Conservation (phyloP, 2,888 invertebrate genomes). For the Drosophila stalkeri region DNA sequence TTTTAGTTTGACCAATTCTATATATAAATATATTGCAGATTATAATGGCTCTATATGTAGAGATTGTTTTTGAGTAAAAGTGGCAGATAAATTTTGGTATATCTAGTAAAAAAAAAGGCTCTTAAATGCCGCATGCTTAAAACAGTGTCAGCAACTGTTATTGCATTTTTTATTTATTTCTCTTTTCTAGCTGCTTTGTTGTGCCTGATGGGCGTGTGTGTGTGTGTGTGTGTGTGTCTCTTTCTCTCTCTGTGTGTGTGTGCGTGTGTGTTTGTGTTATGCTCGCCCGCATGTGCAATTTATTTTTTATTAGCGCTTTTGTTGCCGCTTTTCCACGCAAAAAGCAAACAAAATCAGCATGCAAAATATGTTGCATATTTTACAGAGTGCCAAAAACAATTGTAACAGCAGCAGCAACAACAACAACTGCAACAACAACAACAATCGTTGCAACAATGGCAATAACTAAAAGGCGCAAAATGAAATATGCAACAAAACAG, state of each 20-base stretch:
- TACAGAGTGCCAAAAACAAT: constrained; percentile 58
- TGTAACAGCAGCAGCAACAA: constrained; percentile 31
- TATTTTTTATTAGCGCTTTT: constrained; percentile 77
- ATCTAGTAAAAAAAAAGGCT: neutral
- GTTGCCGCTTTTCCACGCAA: constrained; percentile 51
- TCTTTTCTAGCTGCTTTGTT: constrained; percentile 6
- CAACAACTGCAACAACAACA: constrained; percentile 38
- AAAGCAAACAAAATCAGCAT: constrained; percentile 65
- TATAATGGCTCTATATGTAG: neutral
- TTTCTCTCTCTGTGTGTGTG: neutral
- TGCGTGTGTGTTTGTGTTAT: constrained; percentile 14
- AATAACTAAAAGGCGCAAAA: constrained; percentile 74
- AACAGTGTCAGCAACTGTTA: constrained; percentile 43
- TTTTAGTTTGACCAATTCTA: neutral
- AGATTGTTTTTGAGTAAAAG: constrained; percentile 3
- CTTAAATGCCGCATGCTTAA: constrained; percentile 18
- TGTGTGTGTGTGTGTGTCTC: constrained; percentile 3
- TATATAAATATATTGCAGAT: neutral
- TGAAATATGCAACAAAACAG: constrained; percentile 79
- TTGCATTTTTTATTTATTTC: constrained; percentile 36
- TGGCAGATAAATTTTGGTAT: constrained; percentile 1
- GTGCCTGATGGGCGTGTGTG: constrained; percentile 6
- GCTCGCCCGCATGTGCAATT: constrained; percentile 64
- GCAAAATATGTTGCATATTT: constrained; percentile 79
- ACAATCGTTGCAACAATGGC: constrained; percentile 49